Conservation (phyloP, 2,797 vertebrate genomes). For the Poecilia picta region DNA sequence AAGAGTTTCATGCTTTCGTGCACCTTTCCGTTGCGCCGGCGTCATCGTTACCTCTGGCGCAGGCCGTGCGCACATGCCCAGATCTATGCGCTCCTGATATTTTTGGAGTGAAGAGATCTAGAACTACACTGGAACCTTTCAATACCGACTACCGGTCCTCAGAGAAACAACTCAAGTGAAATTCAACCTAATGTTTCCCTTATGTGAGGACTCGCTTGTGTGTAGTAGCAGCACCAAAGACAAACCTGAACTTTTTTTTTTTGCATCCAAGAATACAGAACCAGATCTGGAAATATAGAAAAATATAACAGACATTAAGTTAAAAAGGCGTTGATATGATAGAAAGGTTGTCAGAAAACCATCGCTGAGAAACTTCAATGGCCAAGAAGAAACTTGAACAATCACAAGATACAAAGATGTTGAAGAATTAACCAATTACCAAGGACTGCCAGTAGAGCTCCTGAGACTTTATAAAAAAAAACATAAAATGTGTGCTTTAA, state of each 20-base stretch:
- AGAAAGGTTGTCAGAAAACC: neutral
- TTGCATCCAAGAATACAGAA: neutral
- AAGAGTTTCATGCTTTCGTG: slow-evolving; percentile 16
- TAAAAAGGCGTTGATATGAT: neutral
- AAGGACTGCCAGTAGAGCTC: neutral
- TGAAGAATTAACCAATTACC: neutral
- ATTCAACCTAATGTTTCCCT: neutral
- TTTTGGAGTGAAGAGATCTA: neutral
- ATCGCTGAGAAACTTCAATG: neutral
- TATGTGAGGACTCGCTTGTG: neutral
- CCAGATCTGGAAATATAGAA: neutral
- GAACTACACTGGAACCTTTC: neutral
- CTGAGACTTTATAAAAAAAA: neutral
- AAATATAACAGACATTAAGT: neutral
- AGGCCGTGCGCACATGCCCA: neutral
- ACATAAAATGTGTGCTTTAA: neutral
- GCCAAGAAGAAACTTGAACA: neutral
- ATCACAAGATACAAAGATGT: neutral
- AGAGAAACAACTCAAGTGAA: neutral
- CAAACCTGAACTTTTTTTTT: neutral
- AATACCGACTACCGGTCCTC: neutral
- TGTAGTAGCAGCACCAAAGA: neutral
- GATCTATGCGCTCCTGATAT: neutral
- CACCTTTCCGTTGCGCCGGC: neutral
- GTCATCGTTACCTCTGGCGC: neutral